Percentiles rank a stretch among this genome's conserved stretches.
phyloP scores from a whole-genome alignment of 35 echinoderm and acorn worm species.

The Holothuria glaberrima region DNA sequence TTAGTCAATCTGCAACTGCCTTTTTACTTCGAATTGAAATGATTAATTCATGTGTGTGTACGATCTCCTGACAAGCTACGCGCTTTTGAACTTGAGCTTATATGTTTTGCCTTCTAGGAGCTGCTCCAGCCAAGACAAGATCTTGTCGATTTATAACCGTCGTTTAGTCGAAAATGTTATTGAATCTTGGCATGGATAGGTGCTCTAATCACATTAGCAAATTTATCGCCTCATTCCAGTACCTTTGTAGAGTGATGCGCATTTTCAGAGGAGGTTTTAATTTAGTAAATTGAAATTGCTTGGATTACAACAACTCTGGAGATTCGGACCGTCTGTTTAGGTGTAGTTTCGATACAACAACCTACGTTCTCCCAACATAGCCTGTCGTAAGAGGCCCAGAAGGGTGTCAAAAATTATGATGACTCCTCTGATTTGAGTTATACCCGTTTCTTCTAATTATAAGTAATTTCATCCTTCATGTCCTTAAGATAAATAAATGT shows the following conservation, averaged over 20 bases:
- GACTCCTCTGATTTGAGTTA: constrained; percentile 21
- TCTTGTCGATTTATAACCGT: constrained; percentile 59
- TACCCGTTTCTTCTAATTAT: constrained; percentile 53
- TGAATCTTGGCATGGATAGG: constrained; percentile 57
- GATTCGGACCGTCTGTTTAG: constrained; percentile 41
- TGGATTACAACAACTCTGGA: constrained; percentile 57
- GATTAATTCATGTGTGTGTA: constrained; percentile 52
- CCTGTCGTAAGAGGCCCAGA: constrained; percentile 40
- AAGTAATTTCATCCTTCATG: constrained; percentile 44
- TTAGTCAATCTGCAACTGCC: constrained; percentile 37
- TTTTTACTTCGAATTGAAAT: constrained; percentile 40
- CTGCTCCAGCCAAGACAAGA: neutral
- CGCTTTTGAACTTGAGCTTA: constrained; percentile 49
- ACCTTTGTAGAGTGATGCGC: constrained; percentile 58
- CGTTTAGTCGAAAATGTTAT: constrained; percentile 65
- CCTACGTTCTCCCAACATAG: neutral
- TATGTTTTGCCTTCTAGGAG: constrained; percentile 34
- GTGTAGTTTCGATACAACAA: constrained; percentile 15
- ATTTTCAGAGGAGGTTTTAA: constrained; percentile 61
- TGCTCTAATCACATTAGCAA: constrained; percentile 55
- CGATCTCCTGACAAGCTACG: constrained; percentile 44
- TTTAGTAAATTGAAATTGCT: constrained; percentile 63
- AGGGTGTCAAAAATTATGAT: constrained; percentile 23
- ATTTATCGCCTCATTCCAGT: constrained; percentile 54
- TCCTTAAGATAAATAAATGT: constrained; percentile 46